Conservation (phyloP, 2,888 invertebrate species). For the Schizotus pectinicornis region DNA sequence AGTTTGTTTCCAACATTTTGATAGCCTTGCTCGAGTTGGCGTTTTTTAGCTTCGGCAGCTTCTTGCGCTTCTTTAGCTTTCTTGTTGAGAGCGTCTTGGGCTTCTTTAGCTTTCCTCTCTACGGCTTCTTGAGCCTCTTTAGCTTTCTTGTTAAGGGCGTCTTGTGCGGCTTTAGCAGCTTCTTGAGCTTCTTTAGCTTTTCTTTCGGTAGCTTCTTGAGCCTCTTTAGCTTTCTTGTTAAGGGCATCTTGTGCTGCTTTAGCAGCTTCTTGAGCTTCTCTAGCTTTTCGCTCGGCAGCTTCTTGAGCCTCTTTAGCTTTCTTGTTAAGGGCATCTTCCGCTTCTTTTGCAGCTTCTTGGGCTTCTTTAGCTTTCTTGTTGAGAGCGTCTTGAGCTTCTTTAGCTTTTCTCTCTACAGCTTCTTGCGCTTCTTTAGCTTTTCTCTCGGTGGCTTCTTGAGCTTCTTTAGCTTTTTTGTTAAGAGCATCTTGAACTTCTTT, state of each 20-base stretch:
- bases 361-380: constrained; percentile 5
- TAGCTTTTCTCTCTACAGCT: background rate
- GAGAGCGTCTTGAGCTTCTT: constrained; percentile 53
- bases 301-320: background rate
- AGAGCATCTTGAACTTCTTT: too few species aligned
- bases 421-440: constrained; percentile 43
- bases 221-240: constrained; percentile 24
- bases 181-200: constrained; percentile 43
- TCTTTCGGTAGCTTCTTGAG: constrained; percentile 56
- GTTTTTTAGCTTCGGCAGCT: constrained; percentile 60
- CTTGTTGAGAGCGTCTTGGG: too few species aligned
- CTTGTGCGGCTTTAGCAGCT: constrained; percentile 46
- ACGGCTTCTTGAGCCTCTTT: background rate
- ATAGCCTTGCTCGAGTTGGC: constrained; percentile 57
- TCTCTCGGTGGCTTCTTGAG: constrained; percentile 56
- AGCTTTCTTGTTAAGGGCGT: constrained; percentile 38
- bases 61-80: constrained; percentile 47
- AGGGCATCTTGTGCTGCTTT: too few species aligned
- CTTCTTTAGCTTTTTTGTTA: constrained; percentile 24
- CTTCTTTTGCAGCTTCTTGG: background rate
- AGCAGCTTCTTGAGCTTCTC: constrained; percentile 52
- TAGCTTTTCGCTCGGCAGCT: constrained; percentile 53
- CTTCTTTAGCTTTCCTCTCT: too few species aligned
- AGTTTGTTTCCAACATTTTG: constrained; percentile 66
- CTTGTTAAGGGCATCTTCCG: background rate